Evolutionary conservation across 2,113 vertebrate species (phyloP).

Genomic region (Rhea americana): DNA sequence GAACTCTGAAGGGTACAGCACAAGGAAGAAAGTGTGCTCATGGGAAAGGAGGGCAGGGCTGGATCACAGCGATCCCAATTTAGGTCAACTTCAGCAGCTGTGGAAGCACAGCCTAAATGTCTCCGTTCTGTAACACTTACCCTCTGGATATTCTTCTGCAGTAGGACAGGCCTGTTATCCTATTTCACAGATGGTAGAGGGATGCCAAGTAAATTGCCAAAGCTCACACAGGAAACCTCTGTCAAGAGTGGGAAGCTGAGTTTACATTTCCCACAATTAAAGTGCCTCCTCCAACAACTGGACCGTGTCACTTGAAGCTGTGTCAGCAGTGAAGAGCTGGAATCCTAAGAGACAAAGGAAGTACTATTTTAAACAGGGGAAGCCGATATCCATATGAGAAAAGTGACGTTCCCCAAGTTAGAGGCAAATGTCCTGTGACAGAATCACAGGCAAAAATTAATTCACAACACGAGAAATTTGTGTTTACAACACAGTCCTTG

Average conservation of each 20-base stretch:
- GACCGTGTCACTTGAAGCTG: neutral
- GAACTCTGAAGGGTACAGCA: neutral
- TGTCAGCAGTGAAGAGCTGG: neutral
- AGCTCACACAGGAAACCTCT: neutral
- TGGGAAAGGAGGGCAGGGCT: neutral
- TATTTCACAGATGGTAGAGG: neutral
- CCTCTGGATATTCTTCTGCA: neutral
- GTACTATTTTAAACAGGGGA: neutral
- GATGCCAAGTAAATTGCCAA: neutral
- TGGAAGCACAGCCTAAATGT: neutral
- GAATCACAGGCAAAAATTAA: neutral
- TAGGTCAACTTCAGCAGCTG: neutral
- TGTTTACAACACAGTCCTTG: neutral
- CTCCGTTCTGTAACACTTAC: neutral
- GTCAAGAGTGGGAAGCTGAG: neutral
- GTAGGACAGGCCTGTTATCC: neutral
- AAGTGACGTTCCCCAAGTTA: neutral
- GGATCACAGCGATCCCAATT: neutral
- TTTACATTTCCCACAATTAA: neutral
- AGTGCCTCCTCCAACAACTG: neutral
- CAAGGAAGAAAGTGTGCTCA: neutral
- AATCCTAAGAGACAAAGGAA: slow-evolving; percentile 5
- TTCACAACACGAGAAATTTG: neutral
- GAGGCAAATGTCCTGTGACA: neutral
- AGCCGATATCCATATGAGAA: neutral